These are phyloP conservation scores for Trematomus loennbergii DNA, from an alignment of 2,113 vertebrate genomes.

Conservation along the genomic window DNA sequence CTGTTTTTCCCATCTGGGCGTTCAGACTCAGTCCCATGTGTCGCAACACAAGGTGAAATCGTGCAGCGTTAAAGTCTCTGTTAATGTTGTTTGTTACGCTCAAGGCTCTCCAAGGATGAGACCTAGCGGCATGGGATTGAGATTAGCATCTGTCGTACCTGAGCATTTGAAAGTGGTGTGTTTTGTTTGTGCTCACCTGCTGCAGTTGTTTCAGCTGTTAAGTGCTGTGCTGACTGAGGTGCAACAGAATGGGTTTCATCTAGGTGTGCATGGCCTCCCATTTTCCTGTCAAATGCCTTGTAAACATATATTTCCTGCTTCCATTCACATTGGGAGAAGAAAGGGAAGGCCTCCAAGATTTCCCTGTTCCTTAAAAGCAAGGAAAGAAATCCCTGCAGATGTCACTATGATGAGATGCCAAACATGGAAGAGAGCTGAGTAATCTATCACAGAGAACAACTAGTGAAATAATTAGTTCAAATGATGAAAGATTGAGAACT, in stretches of 20 bases:
- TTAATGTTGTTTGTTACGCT: constrained; percentile 36
- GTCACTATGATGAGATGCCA: constrained; percentile 27
- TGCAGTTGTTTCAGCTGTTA: constrained; percentile 7
- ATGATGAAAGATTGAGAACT: constrained; percentile 53
- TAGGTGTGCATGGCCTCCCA: not conserved
- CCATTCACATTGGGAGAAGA: not conserved
- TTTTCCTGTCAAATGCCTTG: constrained; percentile 25
- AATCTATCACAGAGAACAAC: constrained; percentile 41
- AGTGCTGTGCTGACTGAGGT: not conserved
- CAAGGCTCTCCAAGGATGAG: constrained; percentile 27
- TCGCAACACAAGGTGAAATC: constrained; percentile 34
- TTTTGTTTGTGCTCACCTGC: constrained; percentile 41
- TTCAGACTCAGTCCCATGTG: constrained; percentile 24
- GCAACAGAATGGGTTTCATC: constrained; percentile 17
- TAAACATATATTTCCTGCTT: constrained; percentile 3
- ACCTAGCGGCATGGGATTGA: constrained; percentile 18
- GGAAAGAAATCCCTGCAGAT: not conserved
- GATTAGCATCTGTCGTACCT: constrained; percentile 44
- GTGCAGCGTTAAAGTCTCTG: constrained; percentile 12
- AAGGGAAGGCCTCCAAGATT: constrained; percentile 11
- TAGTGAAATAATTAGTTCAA: constrained; percentile 54
- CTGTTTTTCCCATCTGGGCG: constrained; percentile 35
- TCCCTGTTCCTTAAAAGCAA: not conserved
- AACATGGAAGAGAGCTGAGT: constrained; percentile 24
- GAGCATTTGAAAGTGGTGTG: not conserved